Conservation (phyloP, 2,113 vertebrate genomes). For the Steatornis caripensis region DNA sequence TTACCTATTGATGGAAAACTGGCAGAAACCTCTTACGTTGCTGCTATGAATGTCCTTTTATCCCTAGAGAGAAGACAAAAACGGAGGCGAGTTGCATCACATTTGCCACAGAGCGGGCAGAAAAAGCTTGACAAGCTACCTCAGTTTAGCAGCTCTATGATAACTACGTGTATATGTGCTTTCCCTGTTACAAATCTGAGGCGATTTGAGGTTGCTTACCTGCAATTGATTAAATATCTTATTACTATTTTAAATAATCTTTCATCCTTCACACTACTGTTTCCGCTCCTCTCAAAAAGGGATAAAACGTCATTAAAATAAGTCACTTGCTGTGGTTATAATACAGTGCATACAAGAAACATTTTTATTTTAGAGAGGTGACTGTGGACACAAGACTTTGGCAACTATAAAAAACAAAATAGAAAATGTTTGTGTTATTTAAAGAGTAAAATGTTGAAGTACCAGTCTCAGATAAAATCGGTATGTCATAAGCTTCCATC, state of each 20-base stretch:
- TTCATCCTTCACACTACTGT: not conserved
- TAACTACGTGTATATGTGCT: not conserved
- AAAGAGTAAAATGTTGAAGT: not conserved
- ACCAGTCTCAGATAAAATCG: not conserved
- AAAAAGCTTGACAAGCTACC: not conserved
- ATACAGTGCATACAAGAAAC: not conserved
- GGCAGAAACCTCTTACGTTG: not conserved
- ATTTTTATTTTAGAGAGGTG: not conserved
- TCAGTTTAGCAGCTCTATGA: not conserved
- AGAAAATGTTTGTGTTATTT: not conserved
- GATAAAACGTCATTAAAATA: not conserved
- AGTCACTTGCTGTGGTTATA: not conserved
- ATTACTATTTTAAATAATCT: not conserved
- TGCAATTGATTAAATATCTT: not conserved
- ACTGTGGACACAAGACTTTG: not conserved
- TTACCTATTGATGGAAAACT: not conserved
- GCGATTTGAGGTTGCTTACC: not conserved
- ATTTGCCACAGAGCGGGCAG: not conserved
- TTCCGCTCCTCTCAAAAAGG: not conserved
- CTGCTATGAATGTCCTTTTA: not conserved
- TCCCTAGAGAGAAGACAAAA: not conserved
- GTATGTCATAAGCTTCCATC: not conserved
- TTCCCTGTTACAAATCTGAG: not conserved
- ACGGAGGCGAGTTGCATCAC: not conserved
- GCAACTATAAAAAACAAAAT: not conserved